Conservation (phyloP, 2,113 vertebrate species). For the Rhinolophus sinicus region DNA sequence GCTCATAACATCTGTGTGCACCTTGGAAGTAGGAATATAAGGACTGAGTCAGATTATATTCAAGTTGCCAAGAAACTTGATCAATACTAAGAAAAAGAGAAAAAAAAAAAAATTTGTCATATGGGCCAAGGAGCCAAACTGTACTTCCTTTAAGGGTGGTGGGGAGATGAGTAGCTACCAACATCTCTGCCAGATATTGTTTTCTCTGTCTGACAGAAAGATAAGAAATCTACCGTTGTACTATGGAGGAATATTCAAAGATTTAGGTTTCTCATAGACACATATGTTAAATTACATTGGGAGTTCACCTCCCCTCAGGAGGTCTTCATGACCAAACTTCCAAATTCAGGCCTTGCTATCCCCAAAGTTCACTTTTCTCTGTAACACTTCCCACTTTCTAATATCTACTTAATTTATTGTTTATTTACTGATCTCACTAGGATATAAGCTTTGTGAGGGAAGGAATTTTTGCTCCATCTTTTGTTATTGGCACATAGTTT, state of each 20-base stretch:
- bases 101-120: neutral
- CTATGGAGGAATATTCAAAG: neutral
- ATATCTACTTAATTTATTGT: neutral
- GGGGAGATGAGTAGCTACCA: neutral
- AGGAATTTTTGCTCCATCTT: neutral
- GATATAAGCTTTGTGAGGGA: neutral
- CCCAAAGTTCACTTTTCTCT: neutral
- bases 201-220: neutral
- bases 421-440: neutral
- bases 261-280: neutral
- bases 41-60: neutral
- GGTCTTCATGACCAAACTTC: neutral
- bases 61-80: neutral
- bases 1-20: neutral
- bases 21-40: neutral
- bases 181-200: neutral
- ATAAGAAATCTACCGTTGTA: neutral
- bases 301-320: fast-evolving
- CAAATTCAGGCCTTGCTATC: neutral
- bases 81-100: neutral
- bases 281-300: neutral
- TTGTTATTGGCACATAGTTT: neutral
- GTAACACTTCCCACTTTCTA: neutral
- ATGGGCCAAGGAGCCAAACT: neutral
- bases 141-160: neutral